Percentiles rank a stretch among this genome's conserved stretches.
Evolutionary conservation across 2,888 invertebrate genomes (phyloP).

Genomic region (Drosophila siamana): DNA sequence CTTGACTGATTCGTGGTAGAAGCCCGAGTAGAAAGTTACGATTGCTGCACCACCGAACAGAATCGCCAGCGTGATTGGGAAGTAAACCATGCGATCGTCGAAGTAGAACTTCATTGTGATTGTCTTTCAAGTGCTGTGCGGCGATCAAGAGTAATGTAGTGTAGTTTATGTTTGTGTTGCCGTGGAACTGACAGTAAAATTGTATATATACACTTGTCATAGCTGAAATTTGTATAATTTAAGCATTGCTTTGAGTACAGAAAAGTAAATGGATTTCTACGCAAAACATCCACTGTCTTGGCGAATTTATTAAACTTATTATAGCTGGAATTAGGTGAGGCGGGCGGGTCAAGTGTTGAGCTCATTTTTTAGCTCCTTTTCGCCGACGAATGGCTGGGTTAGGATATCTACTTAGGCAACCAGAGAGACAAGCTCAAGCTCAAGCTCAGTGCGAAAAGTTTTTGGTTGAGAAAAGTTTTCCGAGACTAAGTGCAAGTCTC

Average conservation of each 20-base stretch:
- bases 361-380: slow-evolving; percentile 27
- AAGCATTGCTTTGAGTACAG: too few relatives aligned
- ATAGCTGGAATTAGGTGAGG: slow-evolving; percentile 31
- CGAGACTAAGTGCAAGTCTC: slow-evolving; percentile 68
- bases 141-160: not conserved
- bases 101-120: not conserved
- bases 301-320: slow-evolving; percentile 34
- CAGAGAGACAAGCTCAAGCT: slow-evolving; percentile 32
- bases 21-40: slow-evolving; percentile 46
- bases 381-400: slow-evolving; percentile 55
- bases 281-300: not conserved
- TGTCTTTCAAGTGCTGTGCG: not conserved
- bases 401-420: slow-evolving; percentile 69
- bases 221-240: not conserved
- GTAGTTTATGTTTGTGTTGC: not conserved
- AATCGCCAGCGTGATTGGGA: slow-evolving; percentile 11
- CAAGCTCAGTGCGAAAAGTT: slow-evolving; percentile 57
- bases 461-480: slow-evolving; percentile 59
- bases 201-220: not conserved
- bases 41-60: not conserved
- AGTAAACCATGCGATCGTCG: too few relatives aligned
- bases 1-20: slow-evolving; percentile 55
- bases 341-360: not conserved
- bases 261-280: too few relatives aligned
- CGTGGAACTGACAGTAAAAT: not conserved